A percentile compares a stretch with the other conserved stretches of the same genome.
phyloP scores from a whole-genome alignment of 2,797 vertebrate genomes.

The Syngnathus acus region DNA sequence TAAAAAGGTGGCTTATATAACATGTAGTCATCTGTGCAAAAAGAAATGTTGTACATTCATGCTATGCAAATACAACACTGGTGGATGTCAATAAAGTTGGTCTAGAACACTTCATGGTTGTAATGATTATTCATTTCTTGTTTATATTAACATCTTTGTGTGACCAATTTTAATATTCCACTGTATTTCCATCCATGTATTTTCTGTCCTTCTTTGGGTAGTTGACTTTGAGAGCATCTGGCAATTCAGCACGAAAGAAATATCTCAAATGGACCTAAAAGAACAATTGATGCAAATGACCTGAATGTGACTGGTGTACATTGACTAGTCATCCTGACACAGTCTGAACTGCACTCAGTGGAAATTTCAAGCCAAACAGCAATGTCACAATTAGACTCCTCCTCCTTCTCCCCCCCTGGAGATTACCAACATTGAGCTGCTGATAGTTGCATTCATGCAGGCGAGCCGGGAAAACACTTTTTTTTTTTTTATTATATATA shows the following conservation, averaged over 20 bases:
- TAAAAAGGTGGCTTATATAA: conserved; percentile 17
- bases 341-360: conserved; percentile 45
- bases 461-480: conserved; percentile 36
- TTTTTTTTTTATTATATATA: conserved; percentile 58
- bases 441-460: conserved; percentile 43
- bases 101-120: too few species aligned
- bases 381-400: conserved; percentile 57
- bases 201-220: too few species aligned
- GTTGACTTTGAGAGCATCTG: neutral
- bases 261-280: neutral
- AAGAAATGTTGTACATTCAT: too few species aligned
- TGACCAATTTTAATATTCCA: too few species aligned
- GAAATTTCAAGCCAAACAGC: conserved; percentile 51
- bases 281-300: conserved; percentile 22
- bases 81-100: too few species aligned
- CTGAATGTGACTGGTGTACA: conserved; percentile 32
- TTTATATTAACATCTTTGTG: too few species aligned
- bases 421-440: conserved; percentile 52
- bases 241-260: neutral
- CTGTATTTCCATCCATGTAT: too few species aligned
- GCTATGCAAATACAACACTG: too few species aligned
- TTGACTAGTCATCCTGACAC: conserved; percentile 36
- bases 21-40: too few species aligned
- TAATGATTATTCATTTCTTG: too few species aligned
- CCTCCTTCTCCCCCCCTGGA: conserved; percentile 30